These are phyloP conservation scores for Iguana delicatissima DNA, from an alignment of 2,797 vertebrate species.

Conservation along the genomic window DNA sequence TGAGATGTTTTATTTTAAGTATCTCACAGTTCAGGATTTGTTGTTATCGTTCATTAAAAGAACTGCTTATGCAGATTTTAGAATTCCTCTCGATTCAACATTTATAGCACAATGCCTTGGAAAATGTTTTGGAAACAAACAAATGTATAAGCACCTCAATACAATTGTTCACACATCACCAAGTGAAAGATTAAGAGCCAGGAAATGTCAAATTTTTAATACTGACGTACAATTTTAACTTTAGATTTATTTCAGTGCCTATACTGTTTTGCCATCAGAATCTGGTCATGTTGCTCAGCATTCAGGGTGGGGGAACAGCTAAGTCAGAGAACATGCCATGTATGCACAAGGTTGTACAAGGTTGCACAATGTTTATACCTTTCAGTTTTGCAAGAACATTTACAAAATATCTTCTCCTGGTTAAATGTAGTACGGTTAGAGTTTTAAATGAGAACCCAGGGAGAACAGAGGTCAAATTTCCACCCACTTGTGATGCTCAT, in stretches of 20 bases:
- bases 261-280: conserved; percentile 17
- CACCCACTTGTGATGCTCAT: neutral
- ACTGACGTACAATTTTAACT: neutral
- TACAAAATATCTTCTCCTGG: neutral
- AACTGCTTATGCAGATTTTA: conserved; percentile 25
- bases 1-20: no score
- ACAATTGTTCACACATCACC: neutral
- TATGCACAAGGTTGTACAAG: neutral
- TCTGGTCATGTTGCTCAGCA: neutral
- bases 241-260: conserved; percentile 10
- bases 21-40: no score
- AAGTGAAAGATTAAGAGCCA: neutral
- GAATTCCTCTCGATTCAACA: neutral
- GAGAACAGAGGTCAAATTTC: neutral
- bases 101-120: neutral
- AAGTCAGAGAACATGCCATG: neutral
- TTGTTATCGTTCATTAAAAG: no score
- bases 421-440: neutral
- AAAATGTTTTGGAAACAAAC: neutral
- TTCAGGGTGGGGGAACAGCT: neutral
- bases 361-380: neutral
- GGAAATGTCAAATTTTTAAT: conserved; percentile 10
- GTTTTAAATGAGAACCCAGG: neutral
- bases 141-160: neutral
- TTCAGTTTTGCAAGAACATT: neutral